Evolutionary conservation across 1,140 invertebrate genomes (phyloP).

Genomic region (Solenopsis fugax): DNA sequence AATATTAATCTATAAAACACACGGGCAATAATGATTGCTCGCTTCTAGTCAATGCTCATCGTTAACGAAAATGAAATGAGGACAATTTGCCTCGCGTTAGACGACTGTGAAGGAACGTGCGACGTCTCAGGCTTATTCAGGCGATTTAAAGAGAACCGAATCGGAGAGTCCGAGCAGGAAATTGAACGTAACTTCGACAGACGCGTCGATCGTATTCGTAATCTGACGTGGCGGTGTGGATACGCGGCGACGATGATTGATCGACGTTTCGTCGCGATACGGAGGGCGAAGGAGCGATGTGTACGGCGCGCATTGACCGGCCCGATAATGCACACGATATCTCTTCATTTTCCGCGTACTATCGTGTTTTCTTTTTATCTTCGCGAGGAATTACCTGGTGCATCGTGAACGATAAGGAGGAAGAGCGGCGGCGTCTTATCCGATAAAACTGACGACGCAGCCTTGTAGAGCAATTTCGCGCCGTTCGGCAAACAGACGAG

Average conservation of each 20-base stretch:
- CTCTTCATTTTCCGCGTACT: neutral
- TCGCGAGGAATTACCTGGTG: constrained; percentile 17
- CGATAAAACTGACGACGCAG: constrained; percentile 29
- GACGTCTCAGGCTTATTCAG: neutral
- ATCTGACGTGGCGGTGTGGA: constrained; percentile 6
- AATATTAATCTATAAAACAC: no score
- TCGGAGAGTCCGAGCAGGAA: neutral
- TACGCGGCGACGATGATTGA: constrained; percentile 18
- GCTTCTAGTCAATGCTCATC: no score
- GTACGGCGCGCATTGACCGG: neutral
- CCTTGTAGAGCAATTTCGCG: constrained; percentile 30
- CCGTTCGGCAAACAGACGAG: constrained; percentile 32
- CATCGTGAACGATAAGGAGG: constrained; percentile 32
- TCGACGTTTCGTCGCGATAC: constrained; percentile 13
- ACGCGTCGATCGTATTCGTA: neutral
- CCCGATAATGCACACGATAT: constrained; percentile 37
- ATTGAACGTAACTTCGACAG: neutral
- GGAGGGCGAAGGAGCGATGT: neutral
- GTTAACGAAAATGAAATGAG: neutral
- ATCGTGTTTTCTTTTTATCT: constrained; percentile 36
- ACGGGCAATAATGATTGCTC: no score
- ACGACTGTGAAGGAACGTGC: neutral
- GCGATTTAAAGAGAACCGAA: neutral
- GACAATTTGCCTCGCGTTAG: neutral
- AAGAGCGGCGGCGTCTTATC: constrained; percentile 9